Conservation (phyloP, 2,797 vertebrate genomes). For the Muscicapa comitata region DNA sequence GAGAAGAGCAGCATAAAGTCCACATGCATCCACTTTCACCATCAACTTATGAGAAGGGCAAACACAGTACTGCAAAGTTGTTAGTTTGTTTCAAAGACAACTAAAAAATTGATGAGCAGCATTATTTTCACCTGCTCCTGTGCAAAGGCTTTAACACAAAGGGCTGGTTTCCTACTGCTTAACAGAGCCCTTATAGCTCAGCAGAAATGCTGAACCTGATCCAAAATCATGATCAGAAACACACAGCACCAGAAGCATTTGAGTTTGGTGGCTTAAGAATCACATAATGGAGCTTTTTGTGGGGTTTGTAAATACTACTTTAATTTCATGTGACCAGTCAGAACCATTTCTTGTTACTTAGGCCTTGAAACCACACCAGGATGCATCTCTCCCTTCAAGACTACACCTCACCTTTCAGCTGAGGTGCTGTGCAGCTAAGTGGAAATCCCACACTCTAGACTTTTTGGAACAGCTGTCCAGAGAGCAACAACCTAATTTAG, state of each 20-base stretch:
- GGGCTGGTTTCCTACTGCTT: rapidly evolving
- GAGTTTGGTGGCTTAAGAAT: rapidly evolving
- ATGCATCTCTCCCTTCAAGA: background rate
- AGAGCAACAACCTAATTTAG: rapidly evolving
- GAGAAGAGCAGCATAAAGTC: background rate
- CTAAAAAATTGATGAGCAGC: background rate
- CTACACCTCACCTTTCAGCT: rapidly evolving
- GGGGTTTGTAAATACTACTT: background rate
- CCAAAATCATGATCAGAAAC: rapidly evolving
- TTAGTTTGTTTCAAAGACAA: background rate
- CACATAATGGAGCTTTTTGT: rapidly evolving
- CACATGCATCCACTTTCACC: rapidly evolving
- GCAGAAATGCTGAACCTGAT: background rate
- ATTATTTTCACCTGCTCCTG: background rate
- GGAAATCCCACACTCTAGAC: rapidly evolving
- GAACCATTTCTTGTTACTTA: background rate
- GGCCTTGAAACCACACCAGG: background rate
- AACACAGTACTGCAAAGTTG: rapidly evolving
- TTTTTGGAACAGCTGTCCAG: too few relatives aligned
- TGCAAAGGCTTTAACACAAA: background rate
- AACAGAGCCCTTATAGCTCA: background rate
- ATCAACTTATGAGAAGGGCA: rapidly evolving
- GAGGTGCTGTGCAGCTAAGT: background rate
- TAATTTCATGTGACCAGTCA: background rate
- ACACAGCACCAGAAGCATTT: rapidly evolving